phyloP scores from a whole-genome alignment of 2,113 vertebrate species.

The Lipotes vexillifer region DNA sequence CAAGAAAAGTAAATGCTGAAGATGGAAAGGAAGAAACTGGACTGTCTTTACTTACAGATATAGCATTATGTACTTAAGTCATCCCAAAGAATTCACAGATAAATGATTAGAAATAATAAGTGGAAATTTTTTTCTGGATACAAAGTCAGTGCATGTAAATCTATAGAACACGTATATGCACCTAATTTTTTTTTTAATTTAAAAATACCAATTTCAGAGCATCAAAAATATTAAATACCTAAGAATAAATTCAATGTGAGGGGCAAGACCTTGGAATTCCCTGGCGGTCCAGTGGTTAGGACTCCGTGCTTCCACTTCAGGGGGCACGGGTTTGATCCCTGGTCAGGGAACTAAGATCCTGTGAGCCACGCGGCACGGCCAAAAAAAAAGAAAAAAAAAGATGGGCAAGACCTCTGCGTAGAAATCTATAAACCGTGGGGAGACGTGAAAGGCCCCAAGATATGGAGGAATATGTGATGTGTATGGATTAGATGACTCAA shows the following conservation, averaged over 20 bases:
- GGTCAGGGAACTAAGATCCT: no score
- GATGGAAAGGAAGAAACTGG: background rate
- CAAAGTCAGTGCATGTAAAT: background rate
- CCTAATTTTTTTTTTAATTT: background rate
- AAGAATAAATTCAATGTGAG: background rate
- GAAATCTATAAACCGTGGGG: background rate
- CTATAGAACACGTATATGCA: background rate
- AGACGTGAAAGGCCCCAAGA: background rate
- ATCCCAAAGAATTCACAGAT: background rate
- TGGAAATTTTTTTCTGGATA: background rate
- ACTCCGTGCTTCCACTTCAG: no score
- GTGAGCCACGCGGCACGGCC: no score
- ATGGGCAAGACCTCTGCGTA: background rate
- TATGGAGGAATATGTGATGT: background rate
- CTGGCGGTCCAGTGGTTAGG: no score
- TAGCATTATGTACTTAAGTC: background rate
- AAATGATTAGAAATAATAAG: background rate
- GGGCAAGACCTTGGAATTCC: background rate
- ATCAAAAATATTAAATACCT: background rate
- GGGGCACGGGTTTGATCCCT: no score
- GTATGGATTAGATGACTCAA: background rate
- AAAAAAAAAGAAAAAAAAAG: no score
- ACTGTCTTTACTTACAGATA: background rate
- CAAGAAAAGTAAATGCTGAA: background rate
- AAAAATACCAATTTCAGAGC: background rate